These are phyloP conservation scores for Alaudala cheleensis DNA, from an alignment of 2,113 vertebrate genomes.

Conservation along the genomic window DNA sequence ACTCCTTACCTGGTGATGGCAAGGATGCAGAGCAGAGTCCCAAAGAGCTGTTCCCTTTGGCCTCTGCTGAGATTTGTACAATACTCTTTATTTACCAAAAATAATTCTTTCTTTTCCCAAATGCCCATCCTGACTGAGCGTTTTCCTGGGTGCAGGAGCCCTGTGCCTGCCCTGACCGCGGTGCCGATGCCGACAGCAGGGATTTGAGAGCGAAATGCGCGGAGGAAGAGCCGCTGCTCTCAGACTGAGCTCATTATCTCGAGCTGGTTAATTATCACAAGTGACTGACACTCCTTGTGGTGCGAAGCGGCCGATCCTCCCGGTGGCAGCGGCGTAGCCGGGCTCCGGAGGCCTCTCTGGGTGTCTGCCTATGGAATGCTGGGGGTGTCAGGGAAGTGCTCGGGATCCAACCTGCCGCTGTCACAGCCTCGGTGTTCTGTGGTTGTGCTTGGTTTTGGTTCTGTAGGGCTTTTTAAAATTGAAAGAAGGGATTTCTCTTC, in stretches of 20 bases:
- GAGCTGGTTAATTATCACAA: constrained; percentile 26
- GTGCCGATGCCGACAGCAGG: accelerated
- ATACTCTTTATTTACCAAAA: neutral
- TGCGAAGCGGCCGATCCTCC: neutral
- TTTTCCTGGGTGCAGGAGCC: neutral
- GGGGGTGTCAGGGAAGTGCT: accelerated
- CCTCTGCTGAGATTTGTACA: neutral
- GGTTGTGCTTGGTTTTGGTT: neutral
- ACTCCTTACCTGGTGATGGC: neutral
- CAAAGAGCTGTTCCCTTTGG: neutral
- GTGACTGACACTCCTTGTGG: neutral
- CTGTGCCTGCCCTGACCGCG: accelerated
- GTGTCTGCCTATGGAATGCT: neutral
- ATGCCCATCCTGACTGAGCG: accelerated
- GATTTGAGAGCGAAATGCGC: accelerated
- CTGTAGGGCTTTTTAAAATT: neutral
- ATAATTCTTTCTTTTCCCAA: neutral
- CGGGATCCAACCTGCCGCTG: neutral
- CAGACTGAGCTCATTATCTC: neutral
- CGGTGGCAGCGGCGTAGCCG: accelerated
- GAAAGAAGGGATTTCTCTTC: neutral
- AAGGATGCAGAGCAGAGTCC: neutral
- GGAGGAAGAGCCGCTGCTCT: neutral
- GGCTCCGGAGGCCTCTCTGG: neutral
- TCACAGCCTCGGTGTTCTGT: accelerated